Percentiles rank a stretch among this genome's conserved stretches.
phyloP scores from a whole-genome alignment of 30 jellyfish, hydroid and myxozoan species.

The Cassiopea andromeda region DNA sequence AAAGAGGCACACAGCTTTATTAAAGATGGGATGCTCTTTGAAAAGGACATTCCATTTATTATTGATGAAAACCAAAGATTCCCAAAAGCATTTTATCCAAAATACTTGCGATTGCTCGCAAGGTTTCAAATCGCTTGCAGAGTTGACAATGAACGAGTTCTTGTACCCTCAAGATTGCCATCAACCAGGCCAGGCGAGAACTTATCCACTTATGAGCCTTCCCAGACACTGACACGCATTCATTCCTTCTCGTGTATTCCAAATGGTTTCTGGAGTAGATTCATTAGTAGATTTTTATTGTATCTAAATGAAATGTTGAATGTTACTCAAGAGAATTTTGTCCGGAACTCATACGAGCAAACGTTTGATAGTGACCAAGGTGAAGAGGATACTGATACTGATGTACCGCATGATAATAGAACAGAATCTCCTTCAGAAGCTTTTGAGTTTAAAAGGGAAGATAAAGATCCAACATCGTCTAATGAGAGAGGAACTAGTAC shows the following conservation, averaged over 20 bases:
- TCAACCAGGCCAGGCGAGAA: too few species aligned
- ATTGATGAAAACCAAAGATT: slow-evolving; percentile 34
- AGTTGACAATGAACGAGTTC: too few species aligned
- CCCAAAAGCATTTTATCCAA: slow-evolving; percentile 75
- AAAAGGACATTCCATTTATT: too few species aligned
- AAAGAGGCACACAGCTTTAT: too few species aligned
- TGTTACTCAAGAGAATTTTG: neutral
- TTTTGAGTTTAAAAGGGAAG: neutral
- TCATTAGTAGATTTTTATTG: slow-evolving; percentile 82
- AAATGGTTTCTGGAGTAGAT: slow-evolving; percentile 94
- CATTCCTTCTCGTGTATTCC: slow-evolving; percentile 62
- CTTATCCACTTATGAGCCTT: too few species aligned
- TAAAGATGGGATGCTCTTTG: too few species aligned
- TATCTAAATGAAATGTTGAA: slow-evolving; percentile 79
- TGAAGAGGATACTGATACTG: neutral
- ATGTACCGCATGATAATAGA: neutral
- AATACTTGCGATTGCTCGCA: slow-evolving; percentile 38
- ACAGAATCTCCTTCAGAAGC: neutral
- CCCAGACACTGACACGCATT: too few species aligned
- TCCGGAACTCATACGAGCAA: neutral
- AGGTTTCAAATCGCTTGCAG: too few species aligned
- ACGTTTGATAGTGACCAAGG: neutral
- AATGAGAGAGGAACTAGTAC: too few species aligned
- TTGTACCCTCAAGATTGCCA: too few species aligned
- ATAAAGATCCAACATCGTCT: too few species aligned